Percentiles rank a stretch among this genome's conserved stretches.
These are phyloP conservation scores for Zoroaster sp. DNA, from an alignment of 53 echinoderm and acorn worm genomes.

Conservation along the genomic window DNA sequence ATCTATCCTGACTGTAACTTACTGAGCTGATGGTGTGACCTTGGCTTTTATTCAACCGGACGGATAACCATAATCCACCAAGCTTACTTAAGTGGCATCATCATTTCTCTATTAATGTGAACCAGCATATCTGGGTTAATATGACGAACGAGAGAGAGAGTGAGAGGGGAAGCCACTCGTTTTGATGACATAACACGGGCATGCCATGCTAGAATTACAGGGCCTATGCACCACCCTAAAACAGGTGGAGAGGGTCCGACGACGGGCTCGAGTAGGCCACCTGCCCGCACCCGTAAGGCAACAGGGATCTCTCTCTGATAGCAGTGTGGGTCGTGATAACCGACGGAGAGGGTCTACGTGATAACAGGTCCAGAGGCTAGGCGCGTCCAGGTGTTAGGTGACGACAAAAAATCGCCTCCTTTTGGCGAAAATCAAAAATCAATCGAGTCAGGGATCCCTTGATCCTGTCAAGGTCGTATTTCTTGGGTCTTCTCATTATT, in stretches of 20 bases:
- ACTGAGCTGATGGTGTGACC: neutral
- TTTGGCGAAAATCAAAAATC: conserved; percentile 7
- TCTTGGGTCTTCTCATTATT: neutral
- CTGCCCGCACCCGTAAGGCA: conserved; percentile 44
- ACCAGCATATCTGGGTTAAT: conserved; percentile 45
- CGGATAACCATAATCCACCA: neutral
- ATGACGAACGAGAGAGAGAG: conserved; percentile 10
- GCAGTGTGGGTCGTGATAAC: conserved; percentile 30
- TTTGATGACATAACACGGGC: neutral
- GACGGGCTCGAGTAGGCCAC: conserved; percentile 5
- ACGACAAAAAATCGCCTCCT: neutral
- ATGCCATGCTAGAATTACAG: conserved; percentile 48
- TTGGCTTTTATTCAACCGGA: neutral
- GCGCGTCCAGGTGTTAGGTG: neutral
- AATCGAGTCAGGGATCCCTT: neutral
- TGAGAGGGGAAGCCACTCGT: neutral
- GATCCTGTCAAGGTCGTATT: conserved; percentile 22
- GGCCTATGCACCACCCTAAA: neutral
- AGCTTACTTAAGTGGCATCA: neutral
- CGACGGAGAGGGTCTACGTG: neutral
- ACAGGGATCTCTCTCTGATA: conserved; percentile 18
- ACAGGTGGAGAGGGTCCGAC: neutral
- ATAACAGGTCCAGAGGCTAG: conserved; percentile 25
- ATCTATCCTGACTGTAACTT: neutral
- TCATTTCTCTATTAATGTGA: conserved; percentile 29